A percentile compares a stretch with the other conserved stretches of the same genome.
Conservation (phyloP, 1,140 invertebrate species). For the Colletes gigas region DNA sequence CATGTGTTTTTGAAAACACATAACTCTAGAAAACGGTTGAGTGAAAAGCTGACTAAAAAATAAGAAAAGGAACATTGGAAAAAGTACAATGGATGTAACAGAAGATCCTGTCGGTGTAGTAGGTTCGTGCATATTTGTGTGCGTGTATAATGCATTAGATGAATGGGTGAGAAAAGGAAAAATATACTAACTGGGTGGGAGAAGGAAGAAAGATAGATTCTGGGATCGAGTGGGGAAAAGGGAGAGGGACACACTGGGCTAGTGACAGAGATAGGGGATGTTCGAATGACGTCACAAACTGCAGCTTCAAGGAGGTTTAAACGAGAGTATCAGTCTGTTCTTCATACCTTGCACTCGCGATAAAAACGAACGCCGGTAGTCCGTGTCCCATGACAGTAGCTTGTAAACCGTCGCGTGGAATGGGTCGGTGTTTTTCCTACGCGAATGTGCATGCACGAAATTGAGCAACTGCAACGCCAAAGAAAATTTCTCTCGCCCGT, state of each 20-base stretch:
- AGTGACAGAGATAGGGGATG: not conserved
- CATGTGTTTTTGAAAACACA: too few relatives aligned
- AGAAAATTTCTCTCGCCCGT: not conserved
- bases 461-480: not conserved
- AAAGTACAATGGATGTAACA: too few relatives aligned
- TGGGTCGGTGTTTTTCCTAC: slow-evolving; percentile 4
- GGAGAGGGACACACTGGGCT: not conserved
- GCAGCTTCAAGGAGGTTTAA: slow-evolving; percentile 41
- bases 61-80: too few relatives aligned
- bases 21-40: too few relatives aligned
- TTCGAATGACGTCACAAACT: slow-evolving; percentile 33
- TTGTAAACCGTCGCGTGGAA: slow-evolving; percentile 56
- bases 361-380: slow-evolving; percentile 22
- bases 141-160: too few relatives aligned
- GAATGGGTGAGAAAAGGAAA: not conserved
- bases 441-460: not conserved
- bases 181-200: not conserved
- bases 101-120: too few relatives aligned
- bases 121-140: not conserved
- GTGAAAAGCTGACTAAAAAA: too few relatives aligned
- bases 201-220: too few relatives aligned
- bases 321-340: slow-evolving; percentile 25
- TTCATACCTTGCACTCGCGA: not conserved
- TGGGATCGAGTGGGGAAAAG: not conserved
- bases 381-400: slow-evolving; percentile 54